Evolutionary conservation across 2,113 vertebrate genomes (phyloP).

Genomic region (Aptenodytes forsteri): DNA sequence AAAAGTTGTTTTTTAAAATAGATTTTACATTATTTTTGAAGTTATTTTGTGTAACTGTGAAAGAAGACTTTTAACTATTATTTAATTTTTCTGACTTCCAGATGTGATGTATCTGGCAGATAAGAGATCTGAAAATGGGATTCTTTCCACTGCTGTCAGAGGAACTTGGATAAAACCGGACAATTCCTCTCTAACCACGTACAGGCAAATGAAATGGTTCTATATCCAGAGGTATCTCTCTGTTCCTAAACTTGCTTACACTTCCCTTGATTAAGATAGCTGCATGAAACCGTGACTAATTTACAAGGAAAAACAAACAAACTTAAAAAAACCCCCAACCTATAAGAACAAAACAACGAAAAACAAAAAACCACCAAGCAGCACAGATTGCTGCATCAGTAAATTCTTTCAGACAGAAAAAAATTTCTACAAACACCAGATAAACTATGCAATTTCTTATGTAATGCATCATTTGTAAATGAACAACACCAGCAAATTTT

Average conservation of each 20-base stretch:
- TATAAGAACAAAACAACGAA: neutral
- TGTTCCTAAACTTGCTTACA: neutral
- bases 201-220: neutral
- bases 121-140: neutral
- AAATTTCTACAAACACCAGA: neutral
- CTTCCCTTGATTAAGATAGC: neutral
- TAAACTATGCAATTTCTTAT: neutral
- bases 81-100: neutral
- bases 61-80: neutral
- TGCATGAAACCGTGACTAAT: neutral
- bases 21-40: neutral
- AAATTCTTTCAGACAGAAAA: neutral
- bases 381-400: neutral
- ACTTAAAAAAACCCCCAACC: neutral
- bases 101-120: neutral
- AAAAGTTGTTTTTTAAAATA: neutral
- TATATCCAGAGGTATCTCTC: neutral
- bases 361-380: neutral
- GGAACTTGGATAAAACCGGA: neutral
- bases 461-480: slow-evolving; percentile 16
- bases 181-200: neutral
- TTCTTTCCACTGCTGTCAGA: neutral
- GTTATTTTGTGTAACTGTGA: neutral
- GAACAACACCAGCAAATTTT: neutral
- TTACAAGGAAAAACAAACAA: neutral